These are phyloP conservation scores for Xyrauchen texanus DNA, from an alignment of 2,113 vertebrate genomes.

Conservation along the genomic window DNA sequence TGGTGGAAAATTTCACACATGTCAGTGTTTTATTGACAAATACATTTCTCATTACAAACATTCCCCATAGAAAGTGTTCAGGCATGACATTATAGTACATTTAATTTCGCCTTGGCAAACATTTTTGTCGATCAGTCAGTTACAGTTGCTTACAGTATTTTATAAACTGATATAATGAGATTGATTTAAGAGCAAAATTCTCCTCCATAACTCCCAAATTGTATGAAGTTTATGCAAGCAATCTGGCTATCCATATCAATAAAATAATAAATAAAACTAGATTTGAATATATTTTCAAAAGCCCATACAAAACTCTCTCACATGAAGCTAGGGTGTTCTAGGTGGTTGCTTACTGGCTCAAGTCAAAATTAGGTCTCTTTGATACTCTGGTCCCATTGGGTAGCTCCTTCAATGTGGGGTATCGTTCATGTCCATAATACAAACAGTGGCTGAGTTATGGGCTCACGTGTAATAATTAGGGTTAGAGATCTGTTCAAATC, in stretches of 20 bases:
- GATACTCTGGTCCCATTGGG: not conserved
- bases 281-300: too few species aligned
- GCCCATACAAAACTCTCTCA: too few species aligned
- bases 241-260: not conserved
- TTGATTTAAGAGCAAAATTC: not conserved
- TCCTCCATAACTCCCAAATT: not conserved
- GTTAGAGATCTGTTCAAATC: too few species aligned
- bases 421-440: too few species aligned
- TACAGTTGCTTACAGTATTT: constrained; percentile 2
- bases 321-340: not conserved
- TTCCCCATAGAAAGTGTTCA: not conserved
- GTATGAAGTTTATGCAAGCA: not conserved
- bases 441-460: too few species aligned
- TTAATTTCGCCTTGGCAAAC: not conserved
- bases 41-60: not conserved
- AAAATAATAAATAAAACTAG: not conserved
- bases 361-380: not conserved
- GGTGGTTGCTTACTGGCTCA: not conserved
- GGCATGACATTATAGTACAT: not conserved
- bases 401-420: too few species aligned
- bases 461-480: too few species aligned
- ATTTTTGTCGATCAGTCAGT: not conserved
- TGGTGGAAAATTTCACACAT: not conserved
- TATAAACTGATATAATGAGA: not conserved
- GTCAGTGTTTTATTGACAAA: constrained; percentile 1